phyloP scores from a whole-genome alignment of 2,888 invertebrate species.

The Athripsodes cinereus region DNA sequence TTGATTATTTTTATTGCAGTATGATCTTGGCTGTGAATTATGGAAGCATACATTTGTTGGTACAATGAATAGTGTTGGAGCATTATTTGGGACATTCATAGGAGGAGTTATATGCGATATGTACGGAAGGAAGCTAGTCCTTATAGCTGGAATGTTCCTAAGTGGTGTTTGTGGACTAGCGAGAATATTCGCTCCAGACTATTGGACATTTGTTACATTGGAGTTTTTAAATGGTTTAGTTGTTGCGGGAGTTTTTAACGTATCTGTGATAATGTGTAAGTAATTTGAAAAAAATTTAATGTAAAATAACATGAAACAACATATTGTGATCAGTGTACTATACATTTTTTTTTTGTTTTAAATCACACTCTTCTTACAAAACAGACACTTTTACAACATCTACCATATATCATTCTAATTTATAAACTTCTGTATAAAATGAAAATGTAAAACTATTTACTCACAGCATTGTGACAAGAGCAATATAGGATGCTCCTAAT shows the following conservation, averaged over 20 bases:
- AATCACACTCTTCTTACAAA: no score
- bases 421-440: no score
- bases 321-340: no score
- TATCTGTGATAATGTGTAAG: background rate
- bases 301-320: background rate
- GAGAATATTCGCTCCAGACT: conserved; percentile 51
- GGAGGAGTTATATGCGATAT: conserved; percentile 61
- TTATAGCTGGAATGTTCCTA: conserved; percentile 49
- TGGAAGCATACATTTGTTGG: conserved; percentile 72
- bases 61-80: conserved; percentile 67
- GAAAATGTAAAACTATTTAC: no score
- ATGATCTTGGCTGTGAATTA: conserved; percentile 58
- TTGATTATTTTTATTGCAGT: conserved; percentile 40
- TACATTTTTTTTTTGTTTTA: no score
- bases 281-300: background rate
- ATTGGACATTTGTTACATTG: conserved; percentile 45
- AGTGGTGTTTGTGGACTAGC: conserved; percentile 48
- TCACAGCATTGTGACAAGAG: no score
- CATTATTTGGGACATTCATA: conserved; percentile 64
- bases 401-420: no score
- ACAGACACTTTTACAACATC: no score
- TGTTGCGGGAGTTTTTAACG: conserved; percentile 49
- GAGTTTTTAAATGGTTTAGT: conserved; percentile 53
- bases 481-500: no score
- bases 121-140: conserved; percentile 59